Percentiles rank a stretch among this genome's conserved stretches.
phyloP scores from a whole-genome alignment of 1,140 invertebrate species.

The Polypedilum pembai region DNA sequence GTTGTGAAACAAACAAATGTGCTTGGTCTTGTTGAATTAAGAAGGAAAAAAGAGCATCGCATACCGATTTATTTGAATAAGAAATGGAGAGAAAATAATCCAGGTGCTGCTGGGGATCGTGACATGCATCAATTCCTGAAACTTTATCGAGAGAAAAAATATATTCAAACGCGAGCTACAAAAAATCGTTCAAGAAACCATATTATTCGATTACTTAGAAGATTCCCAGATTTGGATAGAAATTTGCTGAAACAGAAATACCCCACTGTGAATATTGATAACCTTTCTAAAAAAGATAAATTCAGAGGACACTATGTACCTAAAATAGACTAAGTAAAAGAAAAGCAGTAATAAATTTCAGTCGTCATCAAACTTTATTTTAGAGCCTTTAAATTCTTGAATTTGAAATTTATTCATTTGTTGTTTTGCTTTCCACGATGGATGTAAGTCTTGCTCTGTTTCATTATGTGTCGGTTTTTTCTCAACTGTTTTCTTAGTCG shows the following conservation, averaged over 20 bases:
- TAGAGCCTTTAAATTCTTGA: too few species aligned
- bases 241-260: slow-evolving; percentile 62
- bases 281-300: slow-evolving; percentile 49
- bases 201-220: slow-evolving; percentile 59
- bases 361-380: background rate
- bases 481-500: too few species aligned
- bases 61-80: slow-evolving; percentile 53
- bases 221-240: slow-evolving; percentile 69
- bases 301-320: slow-evolving; percentile 54
- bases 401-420: too few species aligned
- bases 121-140: slow-evolving; percentile 57
- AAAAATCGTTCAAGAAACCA: slow-evolving; percentile 53
- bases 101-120: slow-evolving; percentile 42
- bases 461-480: too few species aligned
- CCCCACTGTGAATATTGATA: slow-evolving; percentile 68
- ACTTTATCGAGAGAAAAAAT: slow-evolving; percentile 57
- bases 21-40: slow-evolving; percentile 52
- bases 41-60: slow-evolving; percentile 46
- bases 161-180: slow-evolving; percentile 49
- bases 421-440: too few species aligned
- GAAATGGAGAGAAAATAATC: slow-evolving; percentile 51
- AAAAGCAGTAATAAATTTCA: too few species aligned
- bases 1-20: slow-evolving; percentile 49
- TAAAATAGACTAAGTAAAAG: slow-evolving; percentile 36
- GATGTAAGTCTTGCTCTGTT: too few species aligned